phyloP scores from a whole-genome alignment of 2,888 invertebrate species.

The Ferdinandea cuprea region DNA sequence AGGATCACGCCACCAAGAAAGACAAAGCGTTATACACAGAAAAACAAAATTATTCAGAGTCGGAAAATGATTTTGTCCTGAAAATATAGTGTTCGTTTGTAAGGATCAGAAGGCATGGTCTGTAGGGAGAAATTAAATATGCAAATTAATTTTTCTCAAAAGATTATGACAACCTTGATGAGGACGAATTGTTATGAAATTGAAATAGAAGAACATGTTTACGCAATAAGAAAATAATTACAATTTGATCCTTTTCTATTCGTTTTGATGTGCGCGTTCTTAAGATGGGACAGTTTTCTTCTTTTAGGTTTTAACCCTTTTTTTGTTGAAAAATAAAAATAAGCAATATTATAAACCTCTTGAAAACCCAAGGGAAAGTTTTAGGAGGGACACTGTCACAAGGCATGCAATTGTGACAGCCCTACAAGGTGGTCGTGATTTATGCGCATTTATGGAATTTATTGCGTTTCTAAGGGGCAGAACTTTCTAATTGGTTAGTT shows the following conservation, averaged over 20 bases:
- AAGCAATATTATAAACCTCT: background rate
- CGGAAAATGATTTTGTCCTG: slow-evolving; percentile 31
- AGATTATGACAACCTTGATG: slow-evolving; percentile 72
- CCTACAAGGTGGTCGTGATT: slow-evolving; percentile 53
- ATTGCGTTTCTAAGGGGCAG: slow-evolving; percentile 3
- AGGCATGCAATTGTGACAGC: slow-evolving; percentile 66
- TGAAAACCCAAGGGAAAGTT: slow-evolving; percentile 5
- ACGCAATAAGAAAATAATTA: slow-evolving; percentile 73
- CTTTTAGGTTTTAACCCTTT: slow-evolving; percentile 53
- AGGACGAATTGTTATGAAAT: slow-evolving; percentile 65
- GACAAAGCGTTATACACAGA: slow-evolving; percentile 40
- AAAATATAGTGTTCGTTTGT: slow-evolving; percentile 10
- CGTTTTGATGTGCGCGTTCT: slow-evolving; percentile 31
- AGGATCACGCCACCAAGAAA: slow-evolving; percentile 62
- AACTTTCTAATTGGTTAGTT: slow-evolving; percentile 15
- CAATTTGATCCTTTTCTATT: slow-evolving; percentile 71
- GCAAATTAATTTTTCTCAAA: slow-evolving; percentile 65
- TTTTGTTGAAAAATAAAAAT: background rate
- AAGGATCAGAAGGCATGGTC: slow-evolving; percentile 37
- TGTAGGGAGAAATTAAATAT: slow-evolving; percentile 70
- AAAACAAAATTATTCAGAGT: slow-evolving; percentile 2
- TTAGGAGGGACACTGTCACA: slow-evolving; percentile 60
- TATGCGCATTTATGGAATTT: slow-evolving; percentile 43
- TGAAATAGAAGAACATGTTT: slow-evolving; percentile 70
- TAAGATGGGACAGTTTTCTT: slow-evolving; percentile 49